Base-by-base conservation (phyloP, 2,888 invertebrate species). In the Chaitophorus viminalis region DNA sequence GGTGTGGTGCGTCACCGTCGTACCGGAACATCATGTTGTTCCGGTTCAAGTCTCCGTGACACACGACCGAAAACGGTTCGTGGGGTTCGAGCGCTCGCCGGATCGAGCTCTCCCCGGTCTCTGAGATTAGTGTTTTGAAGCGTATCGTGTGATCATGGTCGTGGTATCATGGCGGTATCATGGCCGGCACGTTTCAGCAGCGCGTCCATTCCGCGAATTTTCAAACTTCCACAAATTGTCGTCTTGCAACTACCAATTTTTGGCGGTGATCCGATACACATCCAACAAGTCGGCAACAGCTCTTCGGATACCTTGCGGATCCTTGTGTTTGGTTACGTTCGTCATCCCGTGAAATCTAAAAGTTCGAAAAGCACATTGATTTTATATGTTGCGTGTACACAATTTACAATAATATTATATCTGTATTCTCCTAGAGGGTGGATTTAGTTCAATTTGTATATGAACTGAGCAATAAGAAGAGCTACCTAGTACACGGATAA, bases 1-100 rank as follows among this genome's bases (percentile, higher is more conserved):
- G n/a, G n/a, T n/a, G n/a, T n/a, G n/a, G 68, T 14, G 68, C 83
- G 18, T 65, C n/a, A 8, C 60, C 65, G 72, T 89, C 89, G 89
- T 90, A 90, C 4, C 78, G 82, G 89, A 89, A 90, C 77, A 90
- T 52, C 81, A 90, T 39, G 86, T 90, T 90, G 87, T 90, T 90
- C 11, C 90, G 84, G 60, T 89, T 89, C 83, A 90, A 90, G 78
- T 90, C 90, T 0, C 90, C 90, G 83, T 90, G 90, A 52, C 90
- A 90, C 21, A 90, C 6, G 0, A 90, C 90, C 17, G 89, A 89
- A 11, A 89, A 70, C 1, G 90, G 90, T 84, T 90, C 90, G 8
- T 88, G 72, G 25, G 29, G 77, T 33, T 29, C 54, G 3, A 52
- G 1, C 29, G 46, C n/a, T 1, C 3, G 25, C 2, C 39, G 74